Evolutionary conservation across 2,797 vertebrate genomes (phyloP).

Genomic region (Etheostoma nigrum): DNA sequence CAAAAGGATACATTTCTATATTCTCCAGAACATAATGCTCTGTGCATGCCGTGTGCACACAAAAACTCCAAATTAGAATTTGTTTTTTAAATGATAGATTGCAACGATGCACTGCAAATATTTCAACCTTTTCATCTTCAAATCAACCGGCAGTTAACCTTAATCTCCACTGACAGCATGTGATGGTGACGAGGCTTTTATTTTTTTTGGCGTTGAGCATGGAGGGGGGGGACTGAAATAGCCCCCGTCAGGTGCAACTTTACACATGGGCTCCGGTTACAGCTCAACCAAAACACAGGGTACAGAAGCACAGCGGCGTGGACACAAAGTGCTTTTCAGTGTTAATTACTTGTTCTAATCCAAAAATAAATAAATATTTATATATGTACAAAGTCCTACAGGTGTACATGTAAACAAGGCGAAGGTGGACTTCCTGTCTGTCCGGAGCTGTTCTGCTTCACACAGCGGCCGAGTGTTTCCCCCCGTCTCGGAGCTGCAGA

Average conservation of each 20-base stretch:
- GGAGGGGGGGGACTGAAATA: constrained; percentile 80
- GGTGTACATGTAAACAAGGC: constrained; percentile 79
- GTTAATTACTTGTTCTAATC: constrained; percentile 31
- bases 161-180: constrained; percentile 76
- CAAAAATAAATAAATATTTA: constrained; percentile 58
- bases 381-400: constrained; percentile 71
- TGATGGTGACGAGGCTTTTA: constrained; percentile 65
- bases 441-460: constrained; percentile 59
- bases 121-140: background rate
- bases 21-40: constrained; percentile 21
- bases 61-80: background rate
- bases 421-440: constrained; percentile 28
- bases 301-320: constrained; percentile 53
- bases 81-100: constrained; percentile 42
- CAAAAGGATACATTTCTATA: background rate
- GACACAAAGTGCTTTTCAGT: constrained; percentile 81
- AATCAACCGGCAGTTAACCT: too few relatives aligned
- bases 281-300: constrained; percentile 79
- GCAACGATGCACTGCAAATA: constrained; percentile 61
- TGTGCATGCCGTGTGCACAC: constrained; percentile 5
- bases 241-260: constrained; percentile 84
- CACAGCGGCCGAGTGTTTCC: constrained; percentile 78
- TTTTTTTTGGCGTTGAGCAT: constrained; percentile 65
- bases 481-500: constrained; percentile 85
- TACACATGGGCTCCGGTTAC: constrained; percentile 80